Conservation (phyloP, 2,888 invertebrate species). For the Colostygia pectinataria region DNA sequence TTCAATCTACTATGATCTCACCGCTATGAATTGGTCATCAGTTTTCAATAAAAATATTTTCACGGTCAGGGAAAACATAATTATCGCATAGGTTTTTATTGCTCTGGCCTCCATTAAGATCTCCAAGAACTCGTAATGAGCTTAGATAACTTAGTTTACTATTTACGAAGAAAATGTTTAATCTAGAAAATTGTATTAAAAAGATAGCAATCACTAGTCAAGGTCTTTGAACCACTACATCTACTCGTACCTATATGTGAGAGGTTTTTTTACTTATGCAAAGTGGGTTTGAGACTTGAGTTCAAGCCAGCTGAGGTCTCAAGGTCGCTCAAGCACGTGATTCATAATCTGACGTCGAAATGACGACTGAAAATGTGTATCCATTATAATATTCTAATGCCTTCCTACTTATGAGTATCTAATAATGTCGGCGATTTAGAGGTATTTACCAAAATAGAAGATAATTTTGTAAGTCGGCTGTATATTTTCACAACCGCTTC, state of each 20-base stretch:
- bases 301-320: constrained; percentile 16
- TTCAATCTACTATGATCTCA: constrained; percentile 19
- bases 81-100: constrained; percentile 41
- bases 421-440: not conserved
- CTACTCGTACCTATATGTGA: constrained; percentile 5
- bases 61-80: constrained; percentile 39
- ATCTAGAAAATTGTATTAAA: not conserved
- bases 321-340: constrained; percentile 45
- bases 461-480: not conserved
- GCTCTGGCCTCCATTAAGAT: constrained; percentile 36
- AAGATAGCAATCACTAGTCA: constrained; percentile 6
- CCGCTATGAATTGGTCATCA: constrained; percentile 30
- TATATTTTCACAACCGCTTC: constrained; percentile 3
- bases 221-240: constrained; percentile 21
- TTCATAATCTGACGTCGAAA: constrained; percentile 37
- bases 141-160: not conserved
- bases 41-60: constrained; percentile 34
- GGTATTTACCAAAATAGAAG: constrained; percentile 1
- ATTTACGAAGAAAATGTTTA: not conserved
- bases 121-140: constrained; percentile 18
- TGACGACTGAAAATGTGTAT: constrained; percentile 17
- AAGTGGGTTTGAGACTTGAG: constrained; percentile 17
- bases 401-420: not conserved
- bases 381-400: constrained; percentile 3
- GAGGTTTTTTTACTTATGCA: constrained; percentile 25